A percentile compares a stretch with the other conserved stretches of the same genome.
phyloP scores from a whole-genome alignment of 2,113 vertebrate genomes.

The Halichoerus grypus region DNA sequence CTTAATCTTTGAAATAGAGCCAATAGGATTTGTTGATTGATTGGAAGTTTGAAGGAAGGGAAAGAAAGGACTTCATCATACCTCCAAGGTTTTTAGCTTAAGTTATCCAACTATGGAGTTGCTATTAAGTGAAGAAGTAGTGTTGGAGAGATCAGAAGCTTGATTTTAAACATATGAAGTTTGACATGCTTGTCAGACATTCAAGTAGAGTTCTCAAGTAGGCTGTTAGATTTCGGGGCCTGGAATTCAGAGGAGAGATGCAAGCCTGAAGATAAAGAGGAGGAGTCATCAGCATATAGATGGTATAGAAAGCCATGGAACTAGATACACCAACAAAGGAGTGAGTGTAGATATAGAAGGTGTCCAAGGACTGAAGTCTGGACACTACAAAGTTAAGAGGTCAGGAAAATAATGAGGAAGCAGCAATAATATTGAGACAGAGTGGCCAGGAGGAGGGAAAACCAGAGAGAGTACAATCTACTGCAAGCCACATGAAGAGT shows the following conservation, averaged over 20 bases:
- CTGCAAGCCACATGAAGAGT: background rate
- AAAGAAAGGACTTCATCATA: background rate
- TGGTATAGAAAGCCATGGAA: background rate
- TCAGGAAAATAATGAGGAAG: constrained; percentile 25
- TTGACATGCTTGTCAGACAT: background rate
- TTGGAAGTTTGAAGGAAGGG: background rate
- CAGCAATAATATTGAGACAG: background rate
- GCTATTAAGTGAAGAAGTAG: background rate
- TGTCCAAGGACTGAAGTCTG: background rate
- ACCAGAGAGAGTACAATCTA: background rate
- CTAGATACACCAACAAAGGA: background rate
- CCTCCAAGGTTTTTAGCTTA: constrained; percentile 22
- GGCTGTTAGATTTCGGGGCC: background rate
- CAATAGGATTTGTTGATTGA: background rate
- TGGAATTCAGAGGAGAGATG: background rate
- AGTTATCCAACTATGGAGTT: background rate
- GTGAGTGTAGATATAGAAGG: background rate
- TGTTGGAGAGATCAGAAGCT: background rate
- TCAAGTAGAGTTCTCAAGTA: background rate
- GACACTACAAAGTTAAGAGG: background rate
- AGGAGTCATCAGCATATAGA: background rate
- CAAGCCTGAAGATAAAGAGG: background rate
- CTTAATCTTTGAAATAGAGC: background rate
- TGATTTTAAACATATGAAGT: background rate
- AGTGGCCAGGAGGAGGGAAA: background rate